Conservation (phyloP, 2,113 vertebrate species). For the Entelurus aequoreus region DNA sequence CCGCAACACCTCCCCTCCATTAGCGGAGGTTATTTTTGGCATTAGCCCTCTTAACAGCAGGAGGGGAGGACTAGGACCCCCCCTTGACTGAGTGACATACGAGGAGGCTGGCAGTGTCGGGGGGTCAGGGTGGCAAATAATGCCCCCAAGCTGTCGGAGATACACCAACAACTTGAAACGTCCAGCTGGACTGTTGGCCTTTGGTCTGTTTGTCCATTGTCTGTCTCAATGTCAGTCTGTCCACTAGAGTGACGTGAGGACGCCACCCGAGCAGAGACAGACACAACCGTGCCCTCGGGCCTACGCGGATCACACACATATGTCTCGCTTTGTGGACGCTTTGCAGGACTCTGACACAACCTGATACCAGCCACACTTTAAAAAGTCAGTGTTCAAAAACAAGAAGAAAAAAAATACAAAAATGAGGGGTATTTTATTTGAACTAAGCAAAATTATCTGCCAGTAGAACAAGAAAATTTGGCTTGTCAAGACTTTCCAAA, state of each 20-base stretch:
- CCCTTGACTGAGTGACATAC: constrained; percentile 61
- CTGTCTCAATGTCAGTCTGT: constrained; percentile 26
- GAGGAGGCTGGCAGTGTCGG: constrained; percentile 41
- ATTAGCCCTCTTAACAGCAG: background rate
- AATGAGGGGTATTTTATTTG: too few species aligned
- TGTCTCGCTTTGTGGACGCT: constrained; percentile 9
- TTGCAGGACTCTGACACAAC: background rate
- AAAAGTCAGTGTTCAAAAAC: too few species aligned
- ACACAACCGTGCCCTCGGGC: constrained; percentile 50
- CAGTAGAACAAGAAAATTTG: too few species aligned
- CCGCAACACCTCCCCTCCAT: constrained; percentile 48
- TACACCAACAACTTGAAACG: constrained; percentile 36
- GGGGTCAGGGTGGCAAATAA: constrained; percentile 1
- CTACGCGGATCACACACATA: constrained; percentile 48
- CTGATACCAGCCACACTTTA: too few species aligned
- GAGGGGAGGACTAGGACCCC: constrained; percentile 37
- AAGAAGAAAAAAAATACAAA: too few species aligned
- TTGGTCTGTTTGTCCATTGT: constrained; percentile 23
- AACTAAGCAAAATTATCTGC: too few species aligned
- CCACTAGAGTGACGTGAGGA: constrained; percentile 39
- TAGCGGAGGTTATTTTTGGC: constrained; percentile 57
- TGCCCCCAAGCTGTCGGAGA: constrained; percentile 41
- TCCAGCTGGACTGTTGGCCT: background rate
- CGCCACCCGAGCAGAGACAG: constrained; percentile 20
- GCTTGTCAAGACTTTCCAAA: too few species aligned